Conservation (phyloP, 1,140 invertebrate genomes). For the Rhopalosiphum padi region DNA sequence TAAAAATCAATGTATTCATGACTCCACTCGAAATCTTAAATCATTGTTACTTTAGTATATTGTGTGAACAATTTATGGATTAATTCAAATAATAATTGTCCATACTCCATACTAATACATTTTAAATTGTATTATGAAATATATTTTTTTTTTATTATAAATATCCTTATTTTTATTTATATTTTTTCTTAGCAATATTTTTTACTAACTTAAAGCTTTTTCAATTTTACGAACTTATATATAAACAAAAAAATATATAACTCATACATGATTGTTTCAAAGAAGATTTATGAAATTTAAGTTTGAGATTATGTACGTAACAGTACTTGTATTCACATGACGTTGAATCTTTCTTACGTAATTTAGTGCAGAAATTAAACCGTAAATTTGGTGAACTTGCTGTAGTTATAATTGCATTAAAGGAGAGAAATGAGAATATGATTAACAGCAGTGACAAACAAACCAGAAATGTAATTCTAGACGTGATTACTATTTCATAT, state of each 20-base stretch:
- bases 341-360: neutral
- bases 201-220: neutral
- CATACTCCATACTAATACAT: too few relatives aligned
- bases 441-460: constrained; percentile 27
- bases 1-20: too few relatives aligned
- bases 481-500: constrained; percentile 30
- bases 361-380: constrained; percentile 29
- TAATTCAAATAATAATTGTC: too few relatives aligned
- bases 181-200: too few relatives aligned
- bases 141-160: too few relatives aligned
- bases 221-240: neutral
- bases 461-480: constrained; percentile 9
- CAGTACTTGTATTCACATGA: neutral
- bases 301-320: neutral
- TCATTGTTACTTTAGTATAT: too few relatives aligned
- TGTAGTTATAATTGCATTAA: constrained; percentile 2
- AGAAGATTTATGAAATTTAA: neutral
- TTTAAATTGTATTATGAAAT: too few relatives aligned
- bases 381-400: constrained; percentile 16
- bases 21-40: too few relatives aligned
- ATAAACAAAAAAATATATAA: too few relatives aligned
- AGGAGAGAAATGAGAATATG: constrained; percentile 1
- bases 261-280: neutral
- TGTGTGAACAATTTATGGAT: neutral
- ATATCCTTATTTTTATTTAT: too few relatives aligned